Percentiles rank a stretch among this genome's conserved stretches.
These are phyloP conservation scores for Leuciscus idus DNA, from an alignment of 2,113 vertebrate species.

Conservation along the genomic window DNA sequence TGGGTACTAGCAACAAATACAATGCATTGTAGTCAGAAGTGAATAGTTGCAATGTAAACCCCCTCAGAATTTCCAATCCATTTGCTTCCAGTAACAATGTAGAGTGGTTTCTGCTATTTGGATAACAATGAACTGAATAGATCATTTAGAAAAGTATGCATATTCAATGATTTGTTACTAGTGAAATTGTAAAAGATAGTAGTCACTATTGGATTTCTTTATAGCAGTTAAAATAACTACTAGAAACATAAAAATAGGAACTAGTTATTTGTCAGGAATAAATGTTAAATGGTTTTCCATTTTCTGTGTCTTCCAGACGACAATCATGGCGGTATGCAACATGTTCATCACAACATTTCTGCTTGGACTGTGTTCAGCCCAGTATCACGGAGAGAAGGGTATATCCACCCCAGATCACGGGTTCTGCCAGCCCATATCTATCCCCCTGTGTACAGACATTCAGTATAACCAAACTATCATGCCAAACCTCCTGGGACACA, in stretches of 20 bases:
- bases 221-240: background rate
- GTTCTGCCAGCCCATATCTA: constrained; percentile 84
- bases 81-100: background rate
- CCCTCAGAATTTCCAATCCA: background rate
- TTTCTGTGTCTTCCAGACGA: constrained; percentile 23
- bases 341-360: constrained; percentile 47
- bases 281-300: background rate
- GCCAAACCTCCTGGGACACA: constrained; percentile 88
- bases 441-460: constrained; percentile 85
- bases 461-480: constrained; percentile 90
- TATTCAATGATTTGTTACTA: background rate
- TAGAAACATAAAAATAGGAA: background rate
- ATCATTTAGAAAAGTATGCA: background rate
- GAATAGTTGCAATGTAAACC: background rate
- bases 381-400: constrained; percentile 79
- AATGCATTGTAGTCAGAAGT: background rate
- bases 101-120: background rate
- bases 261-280: background rate
- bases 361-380: constrained; percentile 58
- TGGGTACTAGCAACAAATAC: background rate
- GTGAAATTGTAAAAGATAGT: background rate
- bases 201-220: background rate
- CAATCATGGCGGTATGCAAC: constrained; percentile 58
- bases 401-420: constrained; percentile 83
- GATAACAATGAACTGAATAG: background rate